Evolutionary conservation across 2,888 invertebrate genomes (phyloP).

Genomic region (Globia sparganii): DNA sequence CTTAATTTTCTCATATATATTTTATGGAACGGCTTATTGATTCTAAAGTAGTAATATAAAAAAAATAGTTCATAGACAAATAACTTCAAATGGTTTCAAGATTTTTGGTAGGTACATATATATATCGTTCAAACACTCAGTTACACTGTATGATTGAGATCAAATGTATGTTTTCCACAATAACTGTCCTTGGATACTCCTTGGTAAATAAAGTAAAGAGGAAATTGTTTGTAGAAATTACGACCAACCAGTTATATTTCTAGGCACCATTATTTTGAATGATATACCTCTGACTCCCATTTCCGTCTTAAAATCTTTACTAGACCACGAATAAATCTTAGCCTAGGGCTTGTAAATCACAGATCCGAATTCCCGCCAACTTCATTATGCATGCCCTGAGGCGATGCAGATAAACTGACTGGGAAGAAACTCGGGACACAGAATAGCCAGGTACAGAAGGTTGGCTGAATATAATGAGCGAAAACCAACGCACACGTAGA

Average conservation of each 20-base stretch:
- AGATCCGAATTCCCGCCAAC: constrained; percentile 16
- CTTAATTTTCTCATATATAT: too few relatives aligned
- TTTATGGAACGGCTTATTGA: too few relatives aligned
- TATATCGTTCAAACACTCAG: neutral
- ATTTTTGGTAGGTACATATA: neutral
- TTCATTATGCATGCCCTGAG: constrained; percentile 50
- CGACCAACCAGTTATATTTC: neutral
- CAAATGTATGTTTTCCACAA: neutral
- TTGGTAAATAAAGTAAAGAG: neutral
- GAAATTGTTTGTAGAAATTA: neutral
- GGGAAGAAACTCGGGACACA: constrained; percentile 6
- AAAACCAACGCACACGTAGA: neutral
- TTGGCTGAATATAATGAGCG: neutral
- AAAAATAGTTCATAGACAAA: neutral
- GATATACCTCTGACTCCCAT: neutral
- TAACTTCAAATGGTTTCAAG: too few relatives aligned
- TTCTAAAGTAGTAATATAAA: neutral
- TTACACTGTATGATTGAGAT: neutral
- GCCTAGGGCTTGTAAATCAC: constrained; percentile 25
- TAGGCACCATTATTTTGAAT: neutral
- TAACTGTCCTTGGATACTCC: neutral
- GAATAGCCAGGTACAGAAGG: constrained; percentile 3
- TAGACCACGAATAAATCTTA: constrained; percentile 36
- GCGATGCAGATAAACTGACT: constrained; percentile 50
- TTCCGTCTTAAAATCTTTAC: neutral